A percentile compares a stretch with the other conserved stretches of the same genome.
These are phyloP conservation scores for Zaprionus inermis DNA, from an alignment of 1,140 invertebrate species.

Conservation along the genomic window DNA sequence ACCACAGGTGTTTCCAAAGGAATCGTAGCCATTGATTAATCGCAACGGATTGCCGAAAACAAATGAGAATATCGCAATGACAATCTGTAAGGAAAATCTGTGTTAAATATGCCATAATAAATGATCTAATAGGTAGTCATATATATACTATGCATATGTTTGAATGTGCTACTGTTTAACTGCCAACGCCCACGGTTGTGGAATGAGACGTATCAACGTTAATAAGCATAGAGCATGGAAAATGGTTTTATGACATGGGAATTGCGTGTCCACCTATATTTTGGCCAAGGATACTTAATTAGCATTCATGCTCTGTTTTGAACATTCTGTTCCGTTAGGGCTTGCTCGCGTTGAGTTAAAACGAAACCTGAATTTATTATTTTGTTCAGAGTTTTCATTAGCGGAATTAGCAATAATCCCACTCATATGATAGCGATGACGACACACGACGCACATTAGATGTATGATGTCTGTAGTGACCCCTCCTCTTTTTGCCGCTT, in stretches of 20 bases:
- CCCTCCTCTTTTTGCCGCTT: slow-evolving; percentile 13
- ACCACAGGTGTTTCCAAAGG: slow-evolving; percentile 98
- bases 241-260: slow-evolving; percentile 28
- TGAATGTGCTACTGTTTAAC: slow-evolving; percentile 5
- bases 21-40: slow-evolving; percentile 96
- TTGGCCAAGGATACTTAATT: background rate
- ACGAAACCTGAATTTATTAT: slow-evolving; percentile 38
- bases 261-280: slow-evolving; percentile 36
- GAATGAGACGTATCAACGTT: slow-evolving; percentile 45
- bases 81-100: slow-evolving; percentile 85
- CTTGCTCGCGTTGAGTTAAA: background rate
- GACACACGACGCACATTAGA: slow-evolving; percentile 44
- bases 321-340: background rate
- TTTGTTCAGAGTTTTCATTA: slow-evolving; percentile 48
- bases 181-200: slow-evolving; percentile 59
- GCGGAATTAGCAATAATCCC: slow-evolving; percentile 55
- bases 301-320: background rate
- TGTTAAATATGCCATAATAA: slow-evolving; percentile 23
- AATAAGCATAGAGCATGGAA: slow-evolving; percentile 28
- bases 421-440: slow-evolving; percentile 59
- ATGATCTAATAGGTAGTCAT: slow-evolving; percentile 17
- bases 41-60: slow-evolving; percentile 94
- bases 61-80: slow-evolving; percentile 94
- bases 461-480: background rate
- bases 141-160: slow-evolving; percentile 11